phyloP scores from a whole-genome alignment of 2,888 invertebrate genomes.

The Argyra leucocephala region DNA sequence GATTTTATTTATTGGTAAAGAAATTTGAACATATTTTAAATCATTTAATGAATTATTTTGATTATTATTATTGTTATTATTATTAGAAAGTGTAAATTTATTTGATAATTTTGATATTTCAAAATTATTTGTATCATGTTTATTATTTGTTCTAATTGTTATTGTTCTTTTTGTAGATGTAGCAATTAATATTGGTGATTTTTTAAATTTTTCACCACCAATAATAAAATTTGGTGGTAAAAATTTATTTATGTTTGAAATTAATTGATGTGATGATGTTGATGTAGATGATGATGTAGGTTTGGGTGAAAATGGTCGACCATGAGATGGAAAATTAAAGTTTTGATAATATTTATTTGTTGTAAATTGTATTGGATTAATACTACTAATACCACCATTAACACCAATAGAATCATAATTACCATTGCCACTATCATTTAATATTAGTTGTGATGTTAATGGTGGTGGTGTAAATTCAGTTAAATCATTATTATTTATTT shows the following conservation, averaged over 20 bases:
- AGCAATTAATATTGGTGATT: background rate
- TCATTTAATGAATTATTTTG: background rate
- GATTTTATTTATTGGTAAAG: constrained; percentile 19
- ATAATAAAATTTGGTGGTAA: background rate
- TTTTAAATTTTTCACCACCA: background rate
- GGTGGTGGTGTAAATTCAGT: background rate
- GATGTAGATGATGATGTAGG: background rate
- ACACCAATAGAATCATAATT: too few relatives aligned
- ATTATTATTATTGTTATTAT: too few relatives aligned
- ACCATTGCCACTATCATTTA: background rate
- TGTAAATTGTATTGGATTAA: background rate
- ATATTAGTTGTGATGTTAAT: background rate
- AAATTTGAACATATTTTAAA: constrained; percentile 15
- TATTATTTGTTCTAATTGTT: background rate
- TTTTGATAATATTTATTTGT: background rate
- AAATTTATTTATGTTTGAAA: background rate
- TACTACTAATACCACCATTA: too few relatives aligned
- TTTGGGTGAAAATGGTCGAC: constrained; percentile 12
- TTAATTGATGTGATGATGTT: background rate
- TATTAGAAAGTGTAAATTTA: too few relatives aligned
- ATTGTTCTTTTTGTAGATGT: background rate
- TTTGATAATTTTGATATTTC: background rate
- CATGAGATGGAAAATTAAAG: constrained; percentile 1
- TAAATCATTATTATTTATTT: background rate
- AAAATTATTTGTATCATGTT: background rate